A percentile compares a stretch with the other conserved stretches of the same genome.
Evolutionary conservation across 2,888 invertebrate species (phyloP).

Genomic region (Pammene fasciana): DNA sequence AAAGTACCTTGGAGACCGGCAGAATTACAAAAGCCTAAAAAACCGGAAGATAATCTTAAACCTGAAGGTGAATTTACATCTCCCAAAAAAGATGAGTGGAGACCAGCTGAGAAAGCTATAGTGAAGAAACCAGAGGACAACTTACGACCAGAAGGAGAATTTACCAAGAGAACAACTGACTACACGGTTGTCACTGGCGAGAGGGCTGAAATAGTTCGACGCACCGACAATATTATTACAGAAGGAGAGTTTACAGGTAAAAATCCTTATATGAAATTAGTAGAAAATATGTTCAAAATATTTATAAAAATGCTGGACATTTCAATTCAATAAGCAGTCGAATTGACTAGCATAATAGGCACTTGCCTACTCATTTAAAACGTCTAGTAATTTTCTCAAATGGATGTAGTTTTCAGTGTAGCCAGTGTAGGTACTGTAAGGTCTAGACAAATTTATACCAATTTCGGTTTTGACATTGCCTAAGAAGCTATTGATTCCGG

Average conservation of each 20-base stretch:
- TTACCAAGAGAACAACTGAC: conserved; percentile 82
- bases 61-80: conserved; percentile 82
- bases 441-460: no score
- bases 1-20: conserved; percentile 75
- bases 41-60: conserved; percentile 80
- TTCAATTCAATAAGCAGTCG: no score
- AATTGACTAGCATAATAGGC: no score
- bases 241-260: conserved; percentile 87
- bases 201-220: conserved; percentile 85
- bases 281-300: no score
- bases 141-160: conserved; percentile 81
- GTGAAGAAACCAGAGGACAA: conserved; percentile 71
- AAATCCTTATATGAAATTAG: conserved; percentile 42
- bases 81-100: conserved; percentile 61
- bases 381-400: no score
- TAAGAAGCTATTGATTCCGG: neutral
- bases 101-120: conserved; percentile 70
- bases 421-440: no score
- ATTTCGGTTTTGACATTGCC: no score
- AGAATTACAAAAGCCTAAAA: conserved; percentile 68
- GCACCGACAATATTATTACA: conserved; percentile 85
- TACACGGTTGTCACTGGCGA: conserved; percentile 85
- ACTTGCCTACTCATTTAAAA: no score
- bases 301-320: no score
- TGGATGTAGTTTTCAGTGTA: no score